phyloP scores from a whole-genome alignment of 2,888 invertebrate genomes.

The Aleiodes leptofemur region DNA sequence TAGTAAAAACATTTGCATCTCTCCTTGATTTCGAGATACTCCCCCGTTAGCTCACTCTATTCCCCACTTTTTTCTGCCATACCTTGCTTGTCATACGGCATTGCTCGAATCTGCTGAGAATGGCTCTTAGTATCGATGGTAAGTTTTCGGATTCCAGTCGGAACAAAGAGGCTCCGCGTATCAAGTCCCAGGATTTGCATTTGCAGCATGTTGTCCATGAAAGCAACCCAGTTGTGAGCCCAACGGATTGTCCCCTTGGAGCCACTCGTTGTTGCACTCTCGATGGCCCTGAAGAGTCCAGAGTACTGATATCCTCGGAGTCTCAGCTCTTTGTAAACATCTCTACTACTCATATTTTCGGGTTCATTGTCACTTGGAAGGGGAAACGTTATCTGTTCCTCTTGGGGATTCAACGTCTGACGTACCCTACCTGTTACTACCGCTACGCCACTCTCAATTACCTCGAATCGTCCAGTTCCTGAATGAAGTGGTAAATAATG shows the following conservation, averaged over 20 bases:
- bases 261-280: conserved; percentile 74
- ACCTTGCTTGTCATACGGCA: conserved; percentile 65
- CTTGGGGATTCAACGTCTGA: conserved; percentile 75
- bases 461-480: conserved; percentile 74
- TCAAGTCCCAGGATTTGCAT: conserved; percentile 76
- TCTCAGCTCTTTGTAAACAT: conserved; percentile 72
- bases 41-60: not conserved
- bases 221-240: conserved; percentile 82
- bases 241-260: conserved; percentile 75
- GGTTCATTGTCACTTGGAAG: conserved; percentile 48
- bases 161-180: conserved; percentile 77
- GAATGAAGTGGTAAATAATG: too few relatives aligned
- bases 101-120: conserved; percentile 59
- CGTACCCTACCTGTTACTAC: conserved; percentile 84
- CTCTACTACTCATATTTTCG: conserved; percentile 47
- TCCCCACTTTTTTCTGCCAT: conserved; percentile 43
- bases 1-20: conserved; percentile 77
- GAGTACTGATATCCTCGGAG: conserved; percentile 78
- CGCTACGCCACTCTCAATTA: conserved; percentile 82
- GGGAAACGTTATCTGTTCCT: conserved; percentile 63
- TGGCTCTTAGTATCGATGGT: conserved; percentile 77
- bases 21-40: not conserved
- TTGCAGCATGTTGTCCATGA: conserved; percentile 84
- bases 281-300: conserved; percentile 77
- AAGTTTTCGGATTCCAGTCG: conserved; percentile 78